A percentile compares a stretch with the other conserved stretches of the same genome.
These are phyloP conservation scores for Plebejus melissa DNA, from an alignment of 2,888 invertebrate species.

Conservation along the genomic window DNA sequence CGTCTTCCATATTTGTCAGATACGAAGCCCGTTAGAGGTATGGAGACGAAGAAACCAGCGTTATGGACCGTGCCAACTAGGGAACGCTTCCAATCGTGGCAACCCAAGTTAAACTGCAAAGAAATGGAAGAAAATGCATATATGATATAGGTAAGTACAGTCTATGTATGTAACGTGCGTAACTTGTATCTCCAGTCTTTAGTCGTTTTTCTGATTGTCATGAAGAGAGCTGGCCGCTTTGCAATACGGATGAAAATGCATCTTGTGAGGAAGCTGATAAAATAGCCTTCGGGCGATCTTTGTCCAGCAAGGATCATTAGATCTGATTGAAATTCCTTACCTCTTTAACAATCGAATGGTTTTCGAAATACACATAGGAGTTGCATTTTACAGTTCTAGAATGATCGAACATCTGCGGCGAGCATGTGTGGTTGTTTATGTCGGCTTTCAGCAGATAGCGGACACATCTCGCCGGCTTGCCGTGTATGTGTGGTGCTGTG, in stretches of 20 bases:
- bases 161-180: too few relatives aligned
- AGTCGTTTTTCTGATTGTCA: too few relatives aligned
- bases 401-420: constrained; percentile 58
- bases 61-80: constrained; percentile 88
- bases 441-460: constrained; percentile 59
- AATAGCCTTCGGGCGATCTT: too few relatives aligned
- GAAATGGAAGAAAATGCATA: constrained; percentile 7
- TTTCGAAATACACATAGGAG: constrained; percentile 61
- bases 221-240: too few relatives aligned
- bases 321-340: constrained; percentile 40
- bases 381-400: constrained; percentile 59
- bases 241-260: too few relatives aligned
- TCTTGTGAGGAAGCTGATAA: too few relatives aligned
- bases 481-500: constrained; percentile 62
- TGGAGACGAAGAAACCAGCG: constrained; percentile 85
- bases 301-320: not conserved
- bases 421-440: constrained; percentile 50
- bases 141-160: too few relatives aligned
- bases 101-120: constrained; percentile 82
- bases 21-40: constrained; percentile 84
- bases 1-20: constrained; percentile 85
- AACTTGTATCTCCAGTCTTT: too few relatives aligned
- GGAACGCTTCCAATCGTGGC: constrained; percentile 86
- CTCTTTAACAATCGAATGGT: constrained; percentile 71
- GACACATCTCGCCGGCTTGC: constrained; percentile 55